Conservation (phyloP, 2,888 invertebrate species). For the Lepeophtheirus nordmannii region DNA sequence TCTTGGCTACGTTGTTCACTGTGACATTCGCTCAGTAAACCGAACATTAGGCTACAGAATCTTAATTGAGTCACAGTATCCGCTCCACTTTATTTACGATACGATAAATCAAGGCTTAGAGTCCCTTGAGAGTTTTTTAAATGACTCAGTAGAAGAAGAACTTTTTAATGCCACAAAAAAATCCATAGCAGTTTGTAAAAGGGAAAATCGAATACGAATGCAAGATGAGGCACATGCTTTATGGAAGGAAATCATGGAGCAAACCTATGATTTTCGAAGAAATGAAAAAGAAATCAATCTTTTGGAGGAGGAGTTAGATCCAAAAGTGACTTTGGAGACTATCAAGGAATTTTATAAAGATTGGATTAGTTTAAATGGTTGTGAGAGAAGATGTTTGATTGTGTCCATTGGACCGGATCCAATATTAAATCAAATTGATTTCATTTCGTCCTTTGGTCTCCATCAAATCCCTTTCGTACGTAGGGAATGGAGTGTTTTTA, state of each 20-base stretch:
- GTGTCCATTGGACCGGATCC: slow-evolving; percentile 19
- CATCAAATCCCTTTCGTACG: slow-evolving; percentile 2
- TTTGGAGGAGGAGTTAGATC: not conserved
- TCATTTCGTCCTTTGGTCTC: not conserved
- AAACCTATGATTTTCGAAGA: slow-evolving; percentile 14
- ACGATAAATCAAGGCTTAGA: slow-evolving; percentile 11
- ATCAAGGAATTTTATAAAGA: slow-evolving; percentile 1
- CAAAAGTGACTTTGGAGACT: not conserved
- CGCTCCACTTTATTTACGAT: not conserved
- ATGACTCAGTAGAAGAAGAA: not conserved
- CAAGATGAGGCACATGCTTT: slow-evolving; percentile 6
- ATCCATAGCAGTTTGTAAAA: not conserved
- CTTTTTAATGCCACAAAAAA: not conserved
- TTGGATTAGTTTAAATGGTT: not conserved
- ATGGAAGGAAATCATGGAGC: slow-evolving; percentile 16
- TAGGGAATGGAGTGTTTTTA: not conserved
- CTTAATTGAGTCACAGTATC: slow-evolving; percentile 20
- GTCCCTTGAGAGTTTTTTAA: not conserved
- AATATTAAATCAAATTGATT: slow-evolving; percentile 12
- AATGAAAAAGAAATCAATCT: not conserved
- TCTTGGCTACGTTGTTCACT: slow-evolving; percentile 18
- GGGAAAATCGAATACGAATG: not conserved
- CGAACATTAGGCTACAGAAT: slow-evolving; percentile 16
- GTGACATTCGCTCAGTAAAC: slow-evolving; percentile 20
- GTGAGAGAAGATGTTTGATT: slow-evolving; percentile 6